Conservation (phyloP, 53 echinoderm and acorn worm species). For the Antedon mediterranea region DNA sequence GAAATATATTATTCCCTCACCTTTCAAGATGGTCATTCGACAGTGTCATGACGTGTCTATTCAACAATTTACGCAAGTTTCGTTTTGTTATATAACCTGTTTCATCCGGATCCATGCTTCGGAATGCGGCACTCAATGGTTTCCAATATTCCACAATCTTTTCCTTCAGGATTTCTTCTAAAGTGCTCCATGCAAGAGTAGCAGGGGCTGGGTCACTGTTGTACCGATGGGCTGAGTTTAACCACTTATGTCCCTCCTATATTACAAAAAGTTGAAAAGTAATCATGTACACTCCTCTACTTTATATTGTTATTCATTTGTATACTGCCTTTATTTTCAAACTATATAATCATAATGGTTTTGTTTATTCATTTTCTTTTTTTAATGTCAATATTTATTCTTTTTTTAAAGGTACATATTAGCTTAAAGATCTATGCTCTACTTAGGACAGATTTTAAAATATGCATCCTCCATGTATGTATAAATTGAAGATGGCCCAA, state of each 20-base stretch:
- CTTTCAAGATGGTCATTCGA: constrained; percentile 84
- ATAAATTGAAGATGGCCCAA: too few species aligned
- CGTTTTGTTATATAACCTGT: constrained; percentile 49
- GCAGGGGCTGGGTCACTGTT: constrained; percentile 63
- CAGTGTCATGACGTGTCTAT: constrained; percentile 56
- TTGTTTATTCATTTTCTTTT: too few species aligned
- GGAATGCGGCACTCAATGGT: constrained; percentile 40
- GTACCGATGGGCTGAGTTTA: constrained; percentile 85
- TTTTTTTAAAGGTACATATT: too few species aligned
- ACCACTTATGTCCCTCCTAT: constrained; percentile 98
- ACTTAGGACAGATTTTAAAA: too few species aligned
- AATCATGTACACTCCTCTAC: background rate
- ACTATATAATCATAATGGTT: too few species aligned
- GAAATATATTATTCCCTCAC: constrained; percentile 29
- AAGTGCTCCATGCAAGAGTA: constrained; percentile 81
- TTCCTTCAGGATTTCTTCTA: constrained; percentile 78
- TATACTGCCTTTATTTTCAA: too few species aligned
- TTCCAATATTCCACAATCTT: constrained; percentile 98
- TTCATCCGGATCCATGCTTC: constrained; percentile 47
- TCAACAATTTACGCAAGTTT: constrained; percentile 48
- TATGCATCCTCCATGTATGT: too few species aligned
- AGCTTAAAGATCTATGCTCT: too few species aligned
- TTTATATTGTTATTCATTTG: too few species aligned
- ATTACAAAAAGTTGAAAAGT: too few species aligned
- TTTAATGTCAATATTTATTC: too few species aligned